Evolutionary conservation across 2,797 vertebrate genomes (phyloP).

Genomic region (Sebastes paucispinis): DNA sequence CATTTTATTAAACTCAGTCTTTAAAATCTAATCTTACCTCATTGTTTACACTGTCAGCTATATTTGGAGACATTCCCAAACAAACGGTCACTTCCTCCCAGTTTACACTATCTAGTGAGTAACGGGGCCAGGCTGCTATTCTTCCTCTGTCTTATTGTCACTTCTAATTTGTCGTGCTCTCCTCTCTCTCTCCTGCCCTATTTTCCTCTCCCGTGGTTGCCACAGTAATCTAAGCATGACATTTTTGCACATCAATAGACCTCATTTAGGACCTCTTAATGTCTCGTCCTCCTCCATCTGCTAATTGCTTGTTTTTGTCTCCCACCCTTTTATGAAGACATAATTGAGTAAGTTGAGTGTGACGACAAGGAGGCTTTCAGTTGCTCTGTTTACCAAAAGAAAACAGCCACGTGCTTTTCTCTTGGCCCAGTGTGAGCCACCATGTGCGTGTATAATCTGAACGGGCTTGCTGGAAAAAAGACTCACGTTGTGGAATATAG

Average conservation of each 20-base stretch:
- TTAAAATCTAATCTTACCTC: slow-evolving; percentile 1
- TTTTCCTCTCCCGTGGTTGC: slow-evolving; percentile 55
- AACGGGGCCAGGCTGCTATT: slow-evolving; percentile 51
- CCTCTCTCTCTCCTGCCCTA: slow-evolving; percentile 51
- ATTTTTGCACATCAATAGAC: slow-evolving; percentile 80
- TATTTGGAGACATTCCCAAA: slow-evolving; percentile 28
- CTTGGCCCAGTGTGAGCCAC: slow-evolving; percentile 31
- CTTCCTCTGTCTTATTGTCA: slow-evolving; percentile 63
- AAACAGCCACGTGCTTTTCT: slow-evolving; percentile 62
- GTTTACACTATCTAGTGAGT: slow-evolving; percentile 43
- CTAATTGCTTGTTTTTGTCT: slow-evolving; percentile 85
- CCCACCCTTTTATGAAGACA: slow-evolving; percentile 64
- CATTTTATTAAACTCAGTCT: slow-evolving; percentile 2
- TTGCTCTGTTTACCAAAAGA: slow-evolving; percentile 65
- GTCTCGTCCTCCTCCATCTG: slow-evolving; percentile 64
- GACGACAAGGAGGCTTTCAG: slow-evolving; percentile 69
- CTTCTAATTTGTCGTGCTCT: slow-evolving; percentile 63
- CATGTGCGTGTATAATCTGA: slow-evolving; percentile 41
- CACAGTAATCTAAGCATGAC: slow-evolving; percentile 70
- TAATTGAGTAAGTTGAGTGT: slow-evolving; percentile 75
- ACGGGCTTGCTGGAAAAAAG: slow-evolving; percentile 5
- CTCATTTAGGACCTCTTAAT: slow-evolving; percentile 71
- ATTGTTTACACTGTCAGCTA: slow-evolving; percentile 21
- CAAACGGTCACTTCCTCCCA: slow-evolving; percentile 29
- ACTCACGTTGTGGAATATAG: slow-evolving; percentile 11